Conservation (phyloP, 2,888 invertebrate species). For the Drosophila koepferae region DNA sequence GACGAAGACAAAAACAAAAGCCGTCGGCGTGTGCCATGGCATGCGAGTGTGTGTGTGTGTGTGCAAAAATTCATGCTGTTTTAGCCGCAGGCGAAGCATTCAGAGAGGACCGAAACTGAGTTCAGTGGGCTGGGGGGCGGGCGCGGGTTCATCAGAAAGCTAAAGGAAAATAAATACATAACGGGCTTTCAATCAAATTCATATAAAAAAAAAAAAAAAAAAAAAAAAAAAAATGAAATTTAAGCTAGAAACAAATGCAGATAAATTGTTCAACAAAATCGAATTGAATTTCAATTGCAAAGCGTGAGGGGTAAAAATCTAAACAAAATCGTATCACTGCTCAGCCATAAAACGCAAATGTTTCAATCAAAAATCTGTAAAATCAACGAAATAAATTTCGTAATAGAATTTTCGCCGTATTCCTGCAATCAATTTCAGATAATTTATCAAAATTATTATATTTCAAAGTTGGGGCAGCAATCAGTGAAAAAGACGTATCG, state of each 20-base stretch:
- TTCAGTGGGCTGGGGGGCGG: not conserved
- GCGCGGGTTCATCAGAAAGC: not conserved
- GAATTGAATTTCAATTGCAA: conserved; percentile 8
- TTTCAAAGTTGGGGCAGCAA: conserved; percentile 4
- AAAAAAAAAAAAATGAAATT: not conserved
- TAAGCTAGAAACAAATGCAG: not conserved
- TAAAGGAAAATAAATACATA: not conserved
- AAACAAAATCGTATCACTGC: not conserved
- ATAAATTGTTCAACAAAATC: not conserved
- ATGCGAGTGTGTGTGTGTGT: conserved; percentile 21
- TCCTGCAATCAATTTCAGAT: conserved; percentile 4
- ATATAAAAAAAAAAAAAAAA: not conserved
- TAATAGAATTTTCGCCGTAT: not conserved
- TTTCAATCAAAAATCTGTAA: conserved; percentile 3
- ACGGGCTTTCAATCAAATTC: conserved; percentile 1
- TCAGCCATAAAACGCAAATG: not conserved
- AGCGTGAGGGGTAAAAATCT: too few species aligned
- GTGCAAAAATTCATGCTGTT: conserved; percentile 48
- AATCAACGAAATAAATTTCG: conserved; percentile 1
- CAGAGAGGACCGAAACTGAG: not conserved
- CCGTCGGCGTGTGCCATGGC: conserved; percentile 1
- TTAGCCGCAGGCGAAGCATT: conserved; percentile 34
- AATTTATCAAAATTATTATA: conserved; percentile 14
- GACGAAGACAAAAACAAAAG: conserved; percentile 32
- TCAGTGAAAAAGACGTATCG: not conserved